Base-by-base conservation (phyloP, 2,888 invertebrate genomes). In the Lasius fuliginosus region DNA sequence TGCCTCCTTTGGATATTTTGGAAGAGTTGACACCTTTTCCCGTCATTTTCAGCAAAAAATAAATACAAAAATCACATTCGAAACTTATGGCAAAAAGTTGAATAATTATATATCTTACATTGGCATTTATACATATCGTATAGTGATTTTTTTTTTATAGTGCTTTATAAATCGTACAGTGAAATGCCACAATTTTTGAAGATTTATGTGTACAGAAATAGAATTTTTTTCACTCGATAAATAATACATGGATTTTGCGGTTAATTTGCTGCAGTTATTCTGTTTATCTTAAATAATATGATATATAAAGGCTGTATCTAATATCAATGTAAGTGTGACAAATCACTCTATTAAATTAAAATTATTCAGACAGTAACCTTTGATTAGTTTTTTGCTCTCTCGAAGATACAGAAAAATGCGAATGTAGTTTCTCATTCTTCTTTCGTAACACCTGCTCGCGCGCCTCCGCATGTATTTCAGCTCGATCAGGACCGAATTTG, bases 401-500 rank as follows among this genome's bases (percentile, higher is more conserved):
- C 11, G n/a, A 4, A 77, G 30, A 42, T 58, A 42, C 30, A 42
- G 30, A 42, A 58, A 68, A 30, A 9, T 56, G 53, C 40, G 27
- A 76, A 27, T 36, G 18, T 42, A 68, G 30, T 69, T 77, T 68
- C 53, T 56, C 75, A 18, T 18, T 18, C 40, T 53, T 58, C 58
- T 69, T 18, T 33, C 30, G 58, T 9, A 58, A 36, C 77, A 77
- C 23, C 69, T 77, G 77, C 53, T 68, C 15, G 42, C n/a, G 56
- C 30, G 3, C n/a, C 23, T 67, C 2, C 12, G n/a, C 56, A 42
- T 56, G 42, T 58, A 42, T 77, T 77, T 77, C 58, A 40, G 30
- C 40, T 56, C 27, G 40, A 68, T 68, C 69, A 56, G 33, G 77
- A 33, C 58, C 58, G 56, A 77, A 77, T 77, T 77, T 82, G 82